Conservation (phyloP, 2,113 vertebrate species). For the Colaptes auratus region DNA sequence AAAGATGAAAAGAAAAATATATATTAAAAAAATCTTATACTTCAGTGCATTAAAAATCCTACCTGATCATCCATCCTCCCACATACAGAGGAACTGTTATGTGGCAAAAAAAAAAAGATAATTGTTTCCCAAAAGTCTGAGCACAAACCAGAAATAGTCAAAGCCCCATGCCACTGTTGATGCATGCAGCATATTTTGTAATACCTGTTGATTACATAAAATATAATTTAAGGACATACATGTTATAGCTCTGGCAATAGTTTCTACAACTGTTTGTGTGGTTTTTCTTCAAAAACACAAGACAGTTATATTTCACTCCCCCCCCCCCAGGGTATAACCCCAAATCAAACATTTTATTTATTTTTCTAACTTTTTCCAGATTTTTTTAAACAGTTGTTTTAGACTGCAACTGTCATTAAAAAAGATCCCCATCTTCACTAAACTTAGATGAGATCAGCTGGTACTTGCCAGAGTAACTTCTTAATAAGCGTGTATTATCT, state of each 20-base stretch:
- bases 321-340: not conserved
- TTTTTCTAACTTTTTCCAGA: not conserved
- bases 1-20: not conserved
- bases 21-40: rapidly evolving
- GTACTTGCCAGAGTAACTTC: rapidly evolving
- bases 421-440: not conserved
- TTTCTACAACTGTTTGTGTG: not conserved
- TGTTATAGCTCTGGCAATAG: not conserved
- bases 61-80: rapidly evolving
- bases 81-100: not conserved
- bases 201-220: not conserved
- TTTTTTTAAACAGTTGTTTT: not conserved
- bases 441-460: not conserved
- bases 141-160: not conserved
- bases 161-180: not conserved
- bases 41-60: not conserved
- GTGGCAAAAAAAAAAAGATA: not conserved
- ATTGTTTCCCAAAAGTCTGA: not conserved
- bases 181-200: not conserved
- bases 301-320: not conserved
- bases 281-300: not conserved
- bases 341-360: not conserved
- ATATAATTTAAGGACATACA: rapidly evolving
- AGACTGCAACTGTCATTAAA: not conserved
- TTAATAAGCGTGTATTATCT: rapidly evolving